phyloP scores from a whole-genome alignment of 2,888 invertebrate species.

The Chydorus sphaericus region DNA sequence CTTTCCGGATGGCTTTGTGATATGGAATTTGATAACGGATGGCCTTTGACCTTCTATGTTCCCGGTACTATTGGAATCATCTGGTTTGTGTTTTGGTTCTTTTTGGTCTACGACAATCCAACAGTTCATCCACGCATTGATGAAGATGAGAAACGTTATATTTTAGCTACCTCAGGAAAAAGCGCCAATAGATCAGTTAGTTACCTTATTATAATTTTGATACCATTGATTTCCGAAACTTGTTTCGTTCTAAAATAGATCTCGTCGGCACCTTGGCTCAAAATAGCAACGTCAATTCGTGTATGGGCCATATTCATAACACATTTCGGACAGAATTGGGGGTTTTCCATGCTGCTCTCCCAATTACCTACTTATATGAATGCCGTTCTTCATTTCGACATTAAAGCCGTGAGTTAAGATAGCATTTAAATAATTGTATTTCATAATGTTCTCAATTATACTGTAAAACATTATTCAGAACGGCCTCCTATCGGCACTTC shows the following conservation, averaged over 20 bases:
- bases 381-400: constrained; percentile 50
- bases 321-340: constrained; percentile 62
- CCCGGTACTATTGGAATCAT: constrained; percentile 25
- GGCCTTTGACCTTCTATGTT: constrained; percentile 27
- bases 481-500: constrained; percentile 44
- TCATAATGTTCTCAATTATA: too few species aligned
- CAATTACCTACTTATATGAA: constrained; percentile 68
- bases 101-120: constrained; percentile 40
- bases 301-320: constrained; percentile 54
- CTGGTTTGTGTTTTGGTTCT: constrained; percentile 30
- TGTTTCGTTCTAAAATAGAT: constrained; percentile 28
- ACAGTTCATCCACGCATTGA: constrained; percentile 57
- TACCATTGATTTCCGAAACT: too few species aligned
- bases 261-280: constrained; percentile 53
- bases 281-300: constrained; percentile 47
- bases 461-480: too few species aligned
- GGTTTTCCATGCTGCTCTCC: constrained; percentile 68
- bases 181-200: not conserved
- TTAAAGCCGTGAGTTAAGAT: constrained; percentile 51
- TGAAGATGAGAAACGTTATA: constrained; percentile 49
- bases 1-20: constrained; percentile 10
- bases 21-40: constrained; percentile 17
- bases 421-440: too few species aligned
- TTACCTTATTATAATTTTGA: too few species aligned
- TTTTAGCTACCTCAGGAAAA: constrained; percentile 26